Evolutionary conservation across 2,113 vertebrate genomes (phyloP).

Genomic region (Seriola aureovittata): DNA sequence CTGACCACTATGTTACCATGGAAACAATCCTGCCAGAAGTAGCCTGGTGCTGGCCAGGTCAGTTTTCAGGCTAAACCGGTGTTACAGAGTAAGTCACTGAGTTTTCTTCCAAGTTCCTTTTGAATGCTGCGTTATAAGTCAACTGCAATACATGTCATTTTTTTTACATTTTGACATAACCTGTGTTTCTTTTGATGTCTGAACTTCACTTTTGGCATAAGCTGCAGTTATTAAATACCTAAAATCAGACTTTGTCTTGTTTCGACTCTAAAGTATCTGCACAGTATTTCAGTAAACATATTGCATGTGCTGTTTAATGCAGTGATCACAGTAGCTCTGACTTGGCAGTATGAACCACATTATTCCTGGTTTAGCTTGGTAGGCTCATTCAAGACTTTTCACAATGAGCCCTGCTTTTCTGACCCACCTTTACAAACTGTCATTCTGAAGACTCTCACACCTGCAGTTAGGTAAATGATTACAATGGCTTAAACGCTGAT

Average conservation of each 20-base stretch:
- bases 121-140: too few relatives aligned
- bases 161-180: too few relatives aligned
- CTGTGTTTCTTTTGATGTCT: too few relatives aligned
- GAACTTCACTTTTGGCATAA: too few relatives aligned
- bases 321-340: background rate
- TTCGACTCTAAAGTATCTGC: background rate
- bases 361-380: background rate
- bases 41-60: too few relatives aligned
- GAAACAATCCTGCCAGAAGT: background rate
- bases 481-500: conserved; percentile 62
- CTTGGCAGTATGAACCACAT: background rate
- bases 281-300: too few relatives aligned
- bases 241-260: background rate
- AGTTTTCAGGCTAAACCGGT: too few relatives aligned
- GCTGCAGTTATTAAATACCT: background rate
- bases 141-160: too few relatives aligned
- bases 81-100: too few relatives aligned
- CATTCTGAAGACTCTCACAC: conserved; percentile 24
- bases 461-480: conserved; percentile 69
- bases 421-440: conserved; percentile 7
- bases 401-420: background rate
- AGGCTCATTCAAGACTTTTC: background rate
- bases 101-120: too few relatives aligned
- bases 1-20: background rate
- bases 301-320: background rate